Evolutionary conservation across 1,140 invertebrate genomes (phyloP), one percentile per base, ranked within the genome.

Genomic region (Diabrotica virgifera): DNA sequence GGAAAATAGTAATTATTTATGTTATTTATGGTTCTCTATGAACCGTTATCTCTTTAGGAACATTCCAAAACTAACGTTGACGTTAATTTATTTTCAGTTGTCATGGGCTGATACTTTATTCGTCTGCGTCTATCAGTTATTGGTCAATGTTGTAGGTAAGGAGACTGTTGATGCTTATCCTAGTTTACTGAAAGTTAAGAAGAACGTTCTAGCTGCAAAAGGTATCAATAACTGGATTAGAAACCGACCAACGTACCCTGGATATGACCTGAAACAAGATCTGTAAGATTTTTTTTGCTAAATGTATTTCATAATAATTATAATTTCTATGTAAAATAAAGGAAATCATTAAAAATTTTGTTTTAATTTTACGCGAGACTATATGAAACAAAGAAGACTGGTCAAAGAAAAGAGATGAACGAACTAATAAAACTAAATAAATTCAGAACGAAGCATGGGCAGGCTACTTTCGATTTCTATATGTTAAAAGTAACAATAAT

Each of bases 191-290:
- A 76, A 77, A 12, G 72, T 88, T 3, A 77, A 78, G 5, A 79
- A 84, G 5, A 83, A 83, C 63, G 82, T 89, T 38, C 70, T 82
- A 4, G 73, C 76, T 6, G 59, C 86, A 55, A 85, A 86, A 5
- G 70, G 74, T 2, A 86, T 90, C 65, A 89, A 88, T 68, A 80
- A 77, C 9, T 90, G 86, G 85, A 80, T 88, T 35, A 84, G 82
- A 58, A 85, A 84, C 65, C 81, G 86, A 10, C 46, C 46, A 51
- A 51, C 12, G 5, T 24, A 2, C 1, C 24, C 24, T 24, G 24
- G 24, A 24, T 51, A 51, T 51, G 46, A 51, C 12, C 5, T 51
- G 46, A 51, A 51, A 51, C 12, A 10, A 51, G 46, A 51, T 12
- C 12, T 51, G 1, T 51, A 12, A 51, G 24, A 24, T 4, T 24